Evolutionary conservation across 1,140 invertebrate species (phyloP).

Genomic region (Sminthurides bifidus): DNA sequence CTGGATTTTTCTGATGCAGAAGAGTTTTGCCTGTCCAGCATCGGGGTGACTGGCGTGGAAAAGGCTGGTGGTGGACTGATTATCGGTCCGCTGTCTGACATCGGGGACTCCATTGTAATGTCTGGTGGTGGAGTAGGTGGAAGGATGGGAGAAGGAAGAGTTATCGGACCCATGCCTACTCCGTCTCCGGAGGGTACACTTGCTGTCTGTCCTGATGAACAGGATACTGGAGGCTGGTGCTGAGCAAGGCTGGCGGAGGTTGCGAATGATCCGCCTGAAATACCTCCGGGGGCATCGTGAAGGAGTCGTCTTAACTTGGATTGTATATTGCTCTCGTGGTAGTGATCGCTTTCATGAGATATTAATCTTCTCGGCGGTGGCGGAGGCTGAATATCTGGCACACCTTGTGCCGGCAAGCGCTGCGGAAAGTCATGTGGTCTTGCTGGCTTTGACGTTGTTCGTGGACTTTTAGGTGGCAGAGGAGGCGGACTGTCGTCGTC

Average conservation of each 20-base stretch:
- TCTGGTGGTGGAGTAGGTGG: slow-evolving; percentile 27
- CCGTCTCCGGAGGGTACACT: background rate
- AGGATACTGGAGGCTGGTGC: background rate
- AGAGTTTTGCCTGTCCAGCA: slow-evolving; percentile 31
- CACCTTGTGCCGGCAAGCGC: slow-evolving; percentile 12
- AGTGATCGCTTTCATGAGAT: slow-evolving; percentile 28
- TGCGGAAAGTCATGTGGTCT: slow-evolving; percentile 31
- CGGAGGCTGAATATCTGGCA: slow-evolving; percentile 11
- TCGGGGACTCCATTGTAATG: slow-evolving; percentile 29
- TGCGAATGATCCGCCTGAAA: background rate
- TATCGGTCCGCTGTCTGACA: slow-evolving; percentile 30
- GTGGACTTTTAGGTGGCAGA: slow-evolving; percentile 44
- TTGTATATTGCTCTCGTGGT: slow-evolving; percentile 49
- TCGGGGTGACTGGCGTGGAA: slow-evolving; percentile 29
- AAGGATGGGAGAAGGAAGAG: slow-evolving; percentile 26
- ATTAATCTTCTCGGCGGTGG: slow-evolving; percentile 20
- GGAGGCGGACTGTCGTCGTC: slow-evolving; percentile 42
- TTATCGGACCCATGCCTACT: slow-evolving; percentile 14
- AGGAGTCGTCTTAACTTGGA: slow-evolving; percentile 61
- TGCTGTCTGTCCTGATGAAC: background rate
- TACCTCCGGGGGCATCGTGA: slow-evolving; percentile 37
- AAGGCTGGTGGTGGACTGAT: slow-evolving; percentile 30
- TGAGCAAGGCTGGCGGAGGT: background rate
- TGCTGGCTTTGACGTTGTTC: slow-evolving; percentile 33
- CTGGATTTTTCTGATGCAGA: slow-evolving; percentile 27